Base-by-base conservation (phyloP, 2,888 invertebrate species). In the Myopa testacea region DNA sequence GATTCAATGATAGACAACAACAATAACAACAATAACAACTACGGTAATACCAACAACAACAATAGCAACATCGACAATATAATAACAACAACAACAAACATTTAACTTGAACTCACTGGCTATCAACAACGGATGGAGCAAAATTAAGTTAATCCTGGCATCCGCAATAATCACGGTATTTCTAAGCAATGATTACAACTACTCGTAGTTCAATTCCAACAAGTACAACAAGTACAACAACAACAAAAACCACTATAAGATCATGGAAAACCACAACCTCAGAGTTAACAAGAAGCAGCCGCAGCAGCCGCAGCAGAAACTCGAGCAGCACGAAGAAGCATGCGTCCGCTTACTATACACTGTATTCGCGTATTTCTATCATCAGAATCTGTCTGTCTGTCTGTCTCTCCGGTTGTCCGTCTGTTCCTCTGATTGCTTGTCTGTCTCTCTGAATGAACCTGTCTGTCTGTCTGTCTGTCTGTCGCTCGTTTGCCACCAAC, bases 281-380 rank as follows among this genome's bases (percentile, higher is more conserved):
- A 62, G 62, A 7, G 10, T 6, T 58, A 67, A 78, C 67, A 79
- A 52, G 34, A 55, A 58, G 60, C 69, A 62, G 52, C 63, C 38
- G 55, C 71, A 65, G 67, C 67, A 78, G 37, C n/a, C n/a, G n/a
- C n/a, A n/a, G n/a, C n/a, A n/a, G n/a, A n/a, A n/a, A n/a, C 76
- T 78, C 80, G 79, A 79, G 80, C 75, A 78, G 80, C 60, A 79
- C 75, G 55, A 34, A 45, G 45, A 62, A 45, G 63, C n/a, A 16
- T 58, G 58, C 58, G 58, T 58, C 58, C 58, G n/a, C n/a, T 38
- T 77, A 55, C 65, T 78, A n/a, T n/a, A n/a, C n/a, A n/a, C n/a
- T n/a, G n/a, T 16, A 74, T 58, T 40, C 12, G 16, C 19, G 70
- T 12, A 10, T 60, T 37, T 60, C 58, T 58, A 60, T 58, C 19